Evolutionary conservation across 2,888 invertebrate genomes (phyloP), one percentile per base, ranked within the genome.

Genomic region (Macrosoma leucophasiata): DNA sequence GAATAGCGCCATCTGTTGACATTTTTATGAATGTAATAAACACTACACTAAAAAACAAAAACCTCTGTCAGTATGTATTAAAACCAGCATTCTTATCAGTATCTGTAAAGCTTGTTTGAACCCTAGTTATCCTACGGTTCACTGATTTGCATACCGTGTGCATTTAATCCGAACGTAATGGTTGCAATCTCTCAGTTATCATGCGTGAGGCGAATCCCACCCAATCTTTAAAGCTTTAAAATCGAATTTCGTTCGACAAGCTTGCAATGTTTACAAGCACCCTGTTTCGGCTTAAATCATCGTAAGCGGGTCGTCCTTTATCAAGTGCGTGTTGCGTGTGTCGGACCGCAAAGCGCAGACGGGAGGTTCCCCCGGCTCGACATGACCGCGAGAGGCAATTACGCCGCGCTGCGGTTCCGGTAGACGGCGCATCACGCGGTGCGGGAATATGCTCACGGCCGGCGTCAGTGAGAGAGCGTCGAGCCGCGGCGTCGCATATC

Each of bases 321-420:
- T 39, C 41, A 43, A n/a, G n/a, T 29, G 35, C 35, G 46, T 41
- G 47, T 41, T 48, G 47, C 46, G 53, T 46, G 44, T 46, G 42
- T 38, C 43, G 40, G 36, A 57, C 52, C 53, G 50, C 55, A 56
- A 57, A 53, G 50, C 49, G 45, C 46, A 58, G 55, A 51, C 53
- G 30, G 47, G 47, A 43, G 48, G 38, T 29, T 40, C 42, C 39
- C 44, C 41, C 43, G 29, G 14, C 29, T 9, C 27, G 13, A 11
- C 41, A 41, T 41, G 45, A 45, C 42, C 41, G 47, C 35, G 35
- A 29, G 43, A 36, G 36, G 43, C 41, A 41, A 51, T 52, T 48
- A 50, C 36, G 41, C 32, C n/a, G 42, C 29, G 28, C 35, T 36
- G 45, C 29, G 40, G 42, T 40, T 37, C 41, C 36, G 42, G 33